Conservation (phyloP, 2,797 vertebrate genomes). For the Bradypodion ventrale region DNA sequence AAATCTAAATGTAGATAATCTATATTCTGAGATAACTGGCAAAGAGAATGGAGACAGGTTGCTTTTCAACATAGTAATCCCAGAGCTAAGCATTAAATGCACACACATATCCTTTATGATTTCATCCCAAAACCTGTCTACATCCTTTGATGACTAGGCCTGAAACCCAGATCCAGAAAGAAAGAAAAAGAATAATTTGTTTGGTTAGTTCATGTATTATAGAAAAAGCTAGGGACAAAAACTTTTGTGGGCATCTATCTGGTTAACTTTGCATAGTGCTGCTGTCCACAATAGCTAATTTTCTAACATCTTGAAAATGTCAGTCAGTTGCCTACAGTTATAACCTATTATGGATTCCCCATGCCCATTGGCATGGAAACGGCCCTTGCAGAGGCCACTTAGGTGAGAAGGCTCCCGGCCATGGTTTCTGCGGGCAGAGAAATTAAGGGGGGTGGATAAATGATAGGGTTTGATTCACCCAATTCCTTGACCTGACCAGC, state of each 20-base stretch:
- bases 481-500: too few species aligned
- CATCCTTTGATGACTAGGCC: not conserved
- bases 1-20: slow-evolving; percentile 11
- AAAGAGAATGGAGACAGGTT: slow-evolving; percentile 1
- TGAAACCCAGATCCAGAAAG: not conserved
- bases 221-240: not conserved
- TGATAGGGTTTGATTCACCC: too few species aligned
- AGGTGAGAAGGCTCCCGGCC: too few species aligned
- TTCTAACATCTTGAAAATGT: slow-evolving; percentile 36
- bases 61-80: slow-evolving; percentile 22
- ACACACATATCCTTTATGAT: slow-evolving; percentile 10
- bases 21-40: not conserved
- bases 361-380: too few species aligned
- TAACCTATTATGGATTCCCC: too few species aligned
- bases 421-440: too few species aligned
- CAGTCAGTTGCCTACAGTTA: slow-evolving; percentile 2
- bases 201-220: slow-evolving; percentile 1
- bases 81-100: not conserved
- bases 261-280: slow-evolving; percentile 3
- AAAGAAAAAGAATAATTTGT: not conserved
- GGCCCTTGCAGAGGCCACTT: too few species aligned
- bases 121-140: slow-evolving; percentile 18
- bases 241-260: slow-evolving; percentile 1
- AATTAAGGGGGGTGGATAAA: too few species aligned
- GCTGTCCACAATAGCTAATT: slow-evolving; percentile 9